Conservation (phyloP, 2,797 vertebrate genomes). For the Lophius americanus region DNA sequence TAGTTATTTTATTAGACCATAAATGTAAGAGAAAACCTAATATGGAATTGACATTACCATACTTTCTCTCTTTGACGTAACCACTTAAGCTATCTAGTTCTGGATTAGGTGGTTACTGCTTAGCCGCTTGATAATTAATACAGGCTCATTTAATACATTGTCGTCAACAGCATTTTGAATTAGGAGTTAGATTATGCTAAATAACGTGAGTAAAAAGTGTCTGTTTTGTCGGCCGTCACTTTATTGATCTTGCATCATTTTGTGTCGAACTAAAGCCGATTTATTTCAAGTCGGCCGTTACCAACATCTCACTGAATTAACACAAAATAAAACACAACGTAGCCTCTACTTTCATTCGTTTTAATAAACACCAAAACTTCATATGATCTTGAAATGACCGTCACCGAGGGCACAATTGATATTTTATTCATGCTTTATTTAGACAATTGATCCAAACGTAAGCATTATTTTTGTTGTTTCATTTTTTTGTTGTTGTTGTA, state of each 20-base stretch:
- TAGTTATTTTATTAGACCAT: background rate
- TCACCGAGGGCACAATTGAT: background rate
- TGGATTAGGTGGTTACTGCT: background rate
- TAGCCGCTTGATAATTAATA: background rate
- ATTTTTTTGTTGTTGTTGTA: no score
- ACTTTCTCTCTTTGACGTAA: no score
- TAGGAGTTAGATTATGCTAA: background rate
- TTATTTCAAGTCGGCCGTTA: slow-evolving; percentile 6
- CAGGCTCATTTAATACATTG: background rate
- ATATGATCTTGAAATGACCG: background rate
- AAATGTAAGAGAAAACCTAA: background rate
- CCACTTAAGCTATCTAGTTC: background rate
- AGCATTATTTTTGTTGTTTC: background rate
- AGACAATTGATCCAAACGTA: background rate
- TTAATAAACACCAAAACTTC: background rate
- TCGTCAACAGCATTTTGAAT: background rate
- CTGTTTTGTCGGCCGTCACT: background rate
- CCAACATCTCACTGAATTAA: background rate
- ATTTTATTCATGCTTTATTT: background rate
- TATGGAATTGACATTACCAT: no score
- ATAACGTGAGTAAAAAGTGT: background rate
- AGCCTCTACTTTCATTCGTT: background rate
- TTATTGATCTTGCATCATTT: background rate
- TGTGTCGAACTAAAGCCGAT: background rate
- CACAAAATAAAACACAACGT: background rate